These are phyloP conservation scores for Pocillopora damicornis DNA, from an alignment of 64 coral and sea anemone genomes.

Conservation along the genomic window DNA sequence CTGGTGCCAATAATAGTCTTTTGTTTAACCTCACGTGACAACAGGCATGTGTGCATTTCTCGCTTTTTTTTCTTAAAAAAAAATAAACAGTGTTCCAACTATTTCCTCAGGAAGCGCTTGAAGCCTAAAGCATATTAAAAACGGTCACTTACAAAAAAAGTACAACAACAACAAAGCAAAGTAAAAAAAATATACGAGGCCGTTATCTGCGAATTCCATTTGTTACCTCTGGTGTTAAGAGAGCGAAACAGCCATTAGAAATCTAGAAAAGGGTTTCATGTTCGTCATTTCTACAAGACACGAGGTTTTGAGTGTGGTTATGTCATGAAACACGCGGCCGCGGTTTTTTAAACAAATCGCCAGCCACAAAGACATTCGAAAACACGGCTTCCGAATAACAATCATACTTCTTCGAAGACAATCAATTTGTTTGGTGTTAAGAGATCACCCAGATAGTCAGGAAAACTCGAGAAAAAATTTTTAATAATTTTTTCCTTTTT, in stretches of 20 bases:
- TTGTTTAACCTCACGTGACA: too few relatives aligned
- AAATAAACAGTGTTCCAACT: too few relatives aligned
- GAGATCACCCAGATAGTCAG: conserved; percentile 24
- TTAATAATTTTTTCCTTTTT: not conserved
- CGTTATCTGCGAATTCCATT: not conserved
- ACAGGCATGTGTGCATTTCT: too few relatives aligned
- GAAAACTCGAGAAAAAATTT: conserved; percentile 15
- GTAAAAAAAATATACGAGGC: not conserved
- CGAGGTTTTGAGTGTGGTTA: conserved; percentile 24
- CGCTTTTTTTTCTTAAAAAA: too few relatives aligned
- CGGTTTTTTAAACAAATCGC: conserved; percentile 18
- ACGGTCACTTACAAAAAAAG: not conserved
- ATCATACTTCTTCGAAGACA: conserved; percentile 12
- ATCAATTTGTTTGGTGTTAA: not conserved
- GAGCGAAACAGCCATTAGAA: conserved; percentile 32
- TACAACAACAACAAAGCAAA: not conserved
- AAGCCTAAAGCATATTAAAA: not conserved
- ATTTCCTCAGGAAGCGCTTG: not conserved
- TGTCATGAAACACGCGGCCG: conserved; percentile 38
- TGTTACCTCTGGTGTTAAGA: conserved; percentile 14
- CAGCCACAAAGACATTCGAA: conserved; percentile 4
- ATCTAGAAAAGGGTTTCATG: conserved; percentile 18
- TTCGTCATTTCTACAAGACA: conserved; percentile 4
- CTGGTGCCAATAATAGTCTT: too few relatives aligned
- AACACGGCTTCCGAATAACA: conserved; percentile 10